phyloP scores from a whole-genome alignment of 1,140 invertebrate genomes.

The Hycleus phaleratus region DNA sequence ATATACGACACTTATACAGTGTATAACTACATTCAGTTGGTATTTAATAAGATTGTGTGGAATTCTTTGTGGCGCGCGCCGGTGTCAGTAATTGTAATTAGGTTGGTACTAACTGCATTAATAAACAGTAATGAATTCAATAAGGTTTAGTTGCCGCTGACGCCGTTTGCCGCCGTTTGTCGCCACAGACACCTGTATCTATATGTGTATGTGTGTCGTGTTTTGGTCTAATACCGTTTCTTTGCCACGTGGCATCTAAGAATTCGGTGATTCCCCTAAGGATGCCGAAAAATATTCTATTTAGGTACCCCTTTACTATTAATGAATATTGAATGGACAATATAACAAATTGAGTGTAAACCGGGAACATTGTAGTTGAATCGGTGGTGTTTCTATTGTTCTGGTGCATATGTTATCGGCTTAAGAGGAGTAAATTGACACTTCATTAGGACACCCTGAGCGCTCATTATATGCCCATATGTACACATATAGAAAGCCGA shows the following conservation, averaged over 20 bases:
- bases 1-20: neutral
- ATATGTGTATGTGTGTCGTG: neutral
- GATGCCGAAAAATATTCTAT: neutral
- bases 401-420: conserved; percentile 9
- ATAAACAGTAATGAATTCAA: conserved; percentile 40
- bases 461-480: conserved; percentile 29
- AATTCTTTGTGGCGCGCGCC: conserved; percentile 36
- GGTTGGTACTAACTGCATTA: conserved; percentile 38
- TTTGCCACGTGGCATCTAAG: neutral
- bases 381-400: conserved; percentile 5
- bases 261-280: too few relatives aligned
- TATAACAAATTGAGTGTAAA: conserved; percentile 21
- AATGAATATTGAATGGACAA: conserved; percentile 6
- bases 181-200: conserved; percentile 15
- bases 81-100: conserved; percentile 39
- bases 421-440: conserved; percentile 17
- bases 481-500: conserved; percentile 1
- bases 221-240: neutral
- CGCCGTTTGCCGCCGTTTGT: conserved; percentile 28
- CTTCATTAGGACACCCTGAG: conserved; percentile 23
- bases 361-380: conserved; percentile 2
- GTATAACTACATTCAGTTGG: conserved; percentile 27
- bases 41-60: conserved; percentile 36
- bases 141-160: conserved; percentile 34
- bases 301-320: neutral